Conservation (phyloP, 2,113 vertebrate genomes). For the Odocoileus virginianus region DNA sequence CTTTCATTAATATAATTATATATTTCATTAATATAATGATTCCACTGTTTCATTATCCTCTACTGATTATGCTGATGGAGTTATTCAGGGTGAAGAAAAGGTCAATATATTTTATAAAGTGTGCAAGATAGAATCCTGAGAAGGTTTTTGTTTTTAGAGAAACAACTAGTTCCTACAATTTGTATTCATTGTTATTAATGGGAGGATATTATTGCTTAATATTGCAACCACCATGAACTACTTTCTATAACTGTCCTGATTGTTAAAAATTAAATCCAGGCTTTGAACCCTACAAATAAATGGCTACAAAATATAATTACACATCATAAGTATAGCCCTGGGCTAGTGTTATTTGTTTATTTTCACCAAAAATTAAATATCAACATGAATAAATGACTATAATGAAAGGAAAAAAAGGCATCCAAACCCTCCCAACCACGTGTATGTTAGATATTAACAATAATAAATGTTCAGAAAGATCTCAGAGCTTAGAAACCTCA, state of each 20-base stretch:
- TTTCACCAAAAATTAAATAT: background rate
- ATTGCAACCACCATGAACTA: background rate
- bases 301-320: background rate
- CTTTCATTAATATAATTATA: background rate
- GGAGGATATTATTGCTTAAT: background rate
- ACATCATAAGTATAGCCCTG: background rate
- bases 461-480: background rate
- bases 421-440: background rate
- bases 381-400: background rate
- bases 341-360: background rate
- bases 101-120: background rate
- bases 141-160: background rate
- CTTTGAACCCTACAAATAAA: background rate
- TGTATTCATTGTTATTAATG: background rate
- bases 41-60: background rate
- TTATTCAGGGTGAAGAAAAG: background rate
- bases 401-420: background rate
- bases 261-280: constrained; percentile 16
- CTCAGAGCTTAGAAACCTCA: background rate
- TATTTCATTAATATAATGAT: background rate
- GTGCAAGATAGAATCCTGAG: background rate
- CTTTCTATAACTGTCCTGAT: background rate
- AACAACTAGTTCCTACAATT: background rate
- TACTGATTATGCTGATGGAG: background rate
- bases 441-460: background rate